These are phyloP conservation scores for Drosophila meridionalis DNA, from an alignment of 2,888 invertebrate genomes.

Conservation along the genomic window DNA sequence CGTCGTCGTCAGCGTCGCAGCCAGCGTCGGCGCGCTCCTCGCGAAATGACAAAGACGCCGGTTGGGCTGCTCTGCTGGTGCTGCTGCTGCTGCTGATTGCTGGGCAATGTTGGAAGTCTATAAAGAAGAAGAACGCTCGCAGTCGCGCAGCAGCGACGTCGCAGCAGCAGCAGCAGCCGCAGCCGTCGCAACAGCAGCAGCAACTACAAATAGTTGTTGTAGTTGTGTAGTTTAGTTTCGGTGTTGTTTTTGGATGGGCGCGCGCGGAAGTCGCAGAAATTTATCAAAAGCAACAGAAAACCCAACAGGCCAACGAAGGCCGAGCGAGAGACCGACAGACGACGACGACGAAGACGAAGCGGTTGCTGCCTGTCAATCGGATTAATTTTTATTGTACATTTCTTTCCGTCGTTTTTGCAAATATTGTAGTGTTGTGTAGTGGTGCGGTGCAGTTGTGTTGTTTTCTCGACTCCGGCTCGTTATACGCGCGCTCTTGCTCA, in stretches of 20 bases:
- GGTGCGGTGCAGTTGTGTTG: slow-evolving; percentile 50
- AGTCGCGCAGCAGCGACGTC: slow-evolving; percentile 54
- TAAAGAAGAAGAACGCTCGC: slow-evolving; percentile 50
- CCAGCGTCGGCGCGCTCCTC: slow-evolving; percentile 41
- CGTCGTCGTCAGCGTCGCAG: slow-evolving; percentile 64
- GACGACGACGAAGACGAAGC: slow-evolving; percentile 65
- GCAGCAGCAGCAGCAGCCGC: slow-evolving; percentile 25
- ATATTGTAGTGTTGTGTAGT: slow-evolving; percentile 54
- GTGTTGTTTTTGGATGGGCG: slow-evolving; percentile 72
- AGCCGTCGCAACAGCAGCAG: slow-evolving; percentile 51
- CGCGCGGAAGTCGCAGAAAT: slow-evolving; percentile 75
- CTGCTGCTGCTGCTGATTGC: slow-evolving; percentile 35
- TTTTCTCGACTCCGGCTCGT: slow-evolving; percentile 34
- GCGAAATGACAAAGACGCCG: slow-evolving; percentile 77
- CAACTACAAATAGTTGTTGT: slow-evolving; percentile 73
- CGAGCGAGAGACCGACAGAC: slow-evolving; percentile 37
- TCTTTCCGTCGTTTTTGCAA: slow-evolving; percentile 63
- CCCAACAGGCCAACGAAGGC: slow-evolving; percentile 46
- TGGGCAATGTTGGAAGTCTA: slow-evolving; percentile 49
- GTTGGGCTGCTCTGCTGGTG: slow-evolving; percentile 57
- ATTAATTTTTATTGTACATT: slow-evolving; percentile 75
- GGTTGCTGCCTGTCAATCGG: slow-evolving; percentile 68
- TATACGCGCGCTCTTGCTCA: slow-evolving; percentile 24
- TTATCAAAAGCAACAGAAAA: slow-evolving; percentile 61
- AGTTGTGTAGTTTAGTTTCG: slow-evolving; percentile 73